phyloP scores from a whole-genome alignment of 2,888 invertebrate species.

The Pammene fasciana region DNA sequence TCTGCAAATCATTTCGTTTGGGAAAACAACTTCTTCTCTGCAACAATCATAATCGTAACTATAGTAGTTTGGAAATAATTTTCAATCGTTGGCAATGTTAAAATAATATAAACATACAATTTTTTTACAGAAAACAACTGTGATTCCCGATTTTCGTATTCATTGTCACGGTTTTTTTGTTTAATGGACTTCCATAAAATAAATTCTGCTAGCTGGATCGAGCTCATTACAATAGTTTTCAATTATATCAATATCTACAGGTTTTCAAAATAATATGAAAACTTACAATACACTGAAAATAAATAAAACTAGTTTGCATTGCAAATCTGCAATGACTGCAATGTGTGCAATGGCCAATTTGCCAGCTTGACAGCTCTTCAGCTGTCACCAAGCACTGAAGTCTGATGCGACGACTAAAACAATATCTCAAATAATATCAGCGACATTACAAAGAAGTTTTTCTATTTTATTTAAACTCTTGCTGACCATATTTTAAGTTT shows the following conservation, averaged over 20 bases:
- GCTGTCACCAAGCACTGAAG: too few relatives aligned
- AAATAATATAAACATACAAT: constrained; percentile 18
- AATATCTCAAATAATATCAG: too few relatives aligned
- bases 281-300: not conserved
- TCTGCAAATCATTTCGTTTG: constrained; percentile 49
- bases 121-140: constrained; percentile 7
- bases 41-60: not conserved
- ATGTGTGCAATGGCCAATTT: too few relatives aligned
- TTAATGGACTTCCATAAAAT: constrained; percentile 36
- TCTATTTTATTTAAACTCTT: too few relatives aligned
- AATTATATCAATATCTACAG: not conserved
- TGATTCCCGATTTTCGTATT: not conserved
- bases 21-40: constrained; percentile 44
- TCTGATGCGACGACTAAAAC: too few relatives aligned
- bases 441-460: too few relatives aligned
- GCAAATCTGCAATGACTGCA: too few relatives aligned
- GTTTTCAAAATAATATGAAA: not conserved
- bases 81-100: too few relatives aligned
- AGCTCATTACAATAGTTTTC: constrained; percentile 29
- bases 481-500: too few relatives aligned
- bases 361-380: too few relatives aligned
- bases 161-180: constrained; percentile 10
- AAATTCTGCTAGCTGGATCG: constrained; percentile 37
- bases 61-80: too few relatives aligned
- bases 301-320: not conserved